These are phyloP conservation scores for Spodoptera frugiperda DNA, from an alignment of 1,140 invertebrate genomes.

Conservation along the genomic window DNA sequence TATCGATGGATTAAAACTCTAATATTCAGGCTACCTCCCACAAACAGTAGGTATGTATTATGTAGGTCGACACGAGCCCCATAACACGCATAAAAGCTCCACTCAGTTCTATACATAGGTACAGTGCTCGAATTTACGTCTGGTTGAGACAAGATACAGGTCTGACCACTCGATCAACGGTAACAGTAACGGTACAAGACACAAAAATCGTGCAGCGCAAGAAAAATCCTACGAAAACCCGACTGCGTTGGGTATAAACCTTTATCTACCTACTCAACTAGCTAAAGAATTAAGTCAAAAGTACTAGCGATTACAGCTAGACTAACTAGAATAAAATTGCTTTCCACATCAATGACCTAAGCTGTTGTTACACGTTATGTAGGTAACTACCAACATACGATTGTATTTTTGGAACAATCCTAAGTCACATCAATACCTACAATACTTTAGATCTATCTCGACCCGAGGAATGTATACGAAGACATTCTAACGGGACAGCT, in stretches of 20 bases:
- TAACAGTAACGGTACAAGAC: constrained; percentile 80
- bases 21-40: constrained; percentile 38
- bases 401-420: no score
- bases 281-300: not conserved
- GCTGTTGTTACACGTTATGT: no score
- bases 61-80: constrained; percentile 48
- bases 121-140: constrained; percentile 73
- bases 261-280: not conserved
- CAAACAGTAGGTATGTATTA: constrained; percentile 8
- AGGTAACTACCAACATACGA: no score
- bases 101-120: constrained; percentile 41
- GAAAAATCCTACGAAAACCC: constrained; percentile 66
- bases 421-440: no score
- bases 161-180: constrained; percentile 81
- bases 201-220: constrained; percentile 80
- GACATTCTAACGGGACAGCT: constrained; percentile 24
- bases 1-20: constrained; percentile 15
- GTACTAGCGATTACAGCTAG: no score
- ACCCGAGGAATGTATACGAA: constrained; percentile 18
- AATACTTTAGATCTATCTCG: constrained; percentile 17
- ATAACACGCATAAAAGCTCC: constrained; percentile 49
- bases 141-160: constrained; percentile 78
- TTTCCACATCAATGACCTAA: no score
- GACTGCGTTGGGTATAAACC: constrained; percentile 6
- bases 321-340: no score